phyloP scores from a whole-genome alignment of 2,888 invertebrate species.

The Thymelicus sylvestris region DNA sequence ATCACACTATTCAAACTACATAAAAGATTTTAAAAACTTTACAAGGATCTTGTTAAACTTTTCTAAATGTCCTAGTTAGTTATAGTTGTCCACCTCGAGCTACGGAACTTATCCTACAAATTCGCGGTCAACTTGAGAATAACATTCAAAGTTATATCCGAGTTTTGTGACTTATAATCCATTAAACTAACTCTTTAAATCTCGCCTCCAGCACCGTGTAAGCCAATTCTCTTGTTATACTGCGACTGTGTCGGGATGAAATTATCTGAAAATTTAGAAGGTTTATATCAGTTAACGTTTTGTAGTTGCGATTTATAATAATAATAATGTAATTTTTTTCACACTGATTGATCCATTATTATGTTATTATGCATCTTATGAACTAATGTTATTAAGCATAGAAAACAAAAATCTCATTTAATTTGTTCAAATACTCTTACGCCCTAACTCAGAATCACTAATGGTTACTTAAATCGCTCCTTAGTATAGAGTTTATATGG shows the following conservation, averaged over 20 bases:
- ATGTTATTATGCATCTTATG: too few species aligned
- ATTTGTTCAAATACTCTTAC: too few species aligned
- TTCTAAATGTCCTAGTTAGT: conserved; percentile 13
- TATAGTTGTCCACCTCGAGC: conserved; percentile 16
- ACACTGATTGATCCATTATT: too few species aligned
- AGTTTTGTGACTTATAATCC: conserved; percentile 33
- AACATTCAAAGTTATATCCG: conserved; percentile 22
- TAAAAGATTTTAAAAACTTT: background rate
- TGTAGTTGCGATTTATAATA: too few species aligned
- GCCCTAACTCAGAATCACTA: too few species aligned
- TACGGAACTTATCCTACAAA: conserved; percentile 20
- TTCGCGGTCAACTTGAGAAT: conserved; percentile 28
- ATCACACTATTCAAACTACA: background rate
- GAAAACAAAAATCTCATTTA: too few species aligned
- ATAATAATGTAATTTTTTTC: too few species aligned
- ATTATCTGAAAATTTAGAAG: conserved; percentile 60
- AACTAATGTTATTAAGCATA: too few species aligned
- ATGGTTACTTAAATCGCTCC: too few species aligned
- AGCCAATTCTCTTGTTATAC: conserved; percentile 81
- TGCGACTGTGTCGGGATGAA: conserved; percentile 71
- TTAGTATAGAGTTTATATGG: too few species aligned
- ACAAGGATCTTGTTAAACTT: conserved; percentile 12
- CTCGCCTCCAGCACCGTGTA: conserved; percentile 83
- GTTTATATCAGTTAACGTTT: background rate
- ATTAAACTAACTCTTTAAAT: conserved; percentile 79